phyloP scores from a whole-genome alignment of 1,140 invertebrate genomes.

The Ladona fulva region DNA sequence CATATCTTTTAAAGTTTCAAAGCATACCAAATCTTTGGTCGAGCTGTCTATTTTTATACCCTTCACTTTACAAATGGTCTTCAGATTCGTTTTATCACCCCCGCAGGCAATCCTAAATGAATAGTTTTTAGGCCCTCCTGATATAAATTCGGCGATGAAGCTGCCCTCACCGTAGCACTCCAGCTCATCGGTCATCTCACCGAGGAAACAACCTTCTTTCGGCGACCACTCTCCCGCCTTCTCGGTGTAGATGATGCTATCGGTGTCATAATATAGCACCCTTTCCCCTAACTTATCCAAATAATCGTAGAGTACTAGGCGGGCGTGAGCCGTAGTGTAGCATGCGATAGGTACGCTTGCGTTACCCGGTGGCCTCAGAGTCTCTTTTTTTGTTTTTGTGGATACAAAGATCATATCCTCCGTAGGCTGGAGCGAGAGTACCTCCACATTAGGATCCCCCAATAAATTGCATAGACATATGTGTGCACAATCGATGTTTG shows the following conservation, averaged over 20 bases:
- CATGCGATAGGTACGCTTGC: slow-evolving; percentile 32
- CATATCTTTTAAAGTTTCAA: neutral
- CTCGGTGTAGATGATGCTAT: slow-evolving; percentile 29
- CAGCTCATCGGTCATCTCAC: slow-evolving; percentile 30
- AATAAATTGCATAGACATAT: too few relatives aligned
- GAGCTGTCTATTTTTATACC: slow-evolving; percentile 24
- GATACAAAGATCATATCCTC: slow-evolving; percentile 27
- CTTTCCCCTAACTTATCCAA: slow-evolving; percentile 29
- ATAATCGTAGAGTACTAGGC: slow-evolving; percentile 33
- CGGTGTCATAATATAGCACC: slow-evolving; percentile 37
- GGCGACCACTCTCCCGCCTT: slow-evolving; percentile 20
- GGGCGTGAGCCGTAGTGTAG: slow-evolving; percentile 34
- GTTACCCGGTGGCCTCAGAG: neutral
- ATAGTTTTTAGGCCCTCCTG: slow-evolving; percentile 31
- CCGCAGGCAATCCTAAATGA: slow-evolving; percentile 20
- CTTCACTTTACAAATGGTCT: slow-evolving; percentile 23
- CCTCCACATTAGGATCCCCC: slow-evolving; percentile 25
- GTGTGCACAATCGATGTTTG: too few relatives aligned
- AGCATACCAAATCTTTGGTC: neutral
- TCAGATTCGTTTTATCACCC: neutral
- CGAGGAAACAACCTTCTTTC: slow-evolving; percentile 28
- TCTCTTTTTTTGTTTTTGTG: slow-evolving; percentile 25
- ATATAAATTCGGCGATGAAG: slow-evolving; percentile 29
- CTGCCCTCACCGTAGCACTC: slow-evolving; percentile 26
- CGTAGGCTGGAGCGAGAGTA: slow-evolving; percentile 22